Base-by-base conservation (phyloP, 2,113 vertebrate species). In the Xiphophorus hellerii region DNA sequence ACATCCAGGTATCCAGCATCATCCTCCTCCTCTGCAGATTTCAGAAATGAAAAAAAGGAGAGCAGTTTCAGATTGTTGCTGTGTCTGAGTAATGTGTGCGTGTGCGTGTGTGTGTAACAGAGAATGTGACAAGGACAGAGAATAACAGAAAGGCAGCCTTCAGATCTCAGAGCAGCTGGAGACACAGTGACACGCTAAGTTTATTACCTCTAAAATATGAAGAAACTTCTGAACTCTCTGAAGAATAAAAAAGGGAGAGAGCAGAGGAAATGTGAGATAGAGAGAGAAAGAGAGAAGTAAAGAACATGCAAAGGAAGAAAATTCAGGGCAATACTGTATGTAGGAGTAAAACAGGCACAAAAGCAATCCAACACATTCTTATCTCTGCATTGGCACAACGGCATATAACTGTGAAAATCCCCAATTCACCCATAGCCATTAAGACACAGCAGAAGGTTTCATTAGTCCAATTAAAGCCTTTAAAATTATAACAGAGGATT, bases 1-100 rank as follows among this genome's bases (percentile, higher is more conserved):
- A 99, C 95, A 80, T 99, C 97, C 92, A 98, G 90, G 90, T 98
- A 97, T 0, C 96, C 97, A 20, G 96, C 95, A 73, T 98, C 97
- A 78, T 99, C 97, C 87, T 98, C 97, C 69, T 97, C 97, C 71
- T 97, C 97, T 98, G 93, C 29, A 90, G 66, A 73, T 13, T 64
- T 71, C 29, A 84, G 20, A 77, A 39, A 89, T 12, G 72, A 58
- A 69, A 63, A n/a, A 62, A 69, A 31, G 2, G 27, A 71, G 31
- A 67, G 17, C 61, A 70, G 78, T 83, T 78, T 31, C 62, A 30
- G 72, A 27, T 25, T 37, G 44, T 60, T 51, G 67, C 39, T 42
- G 39, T 42, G 39, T 15, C 39, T 42, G 13, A 42, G 14, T 42
- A 13, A 15, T 48, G 69, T 63, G 66, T 35, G 67, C 58, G 14